A percentile compares a stretch with the other conserved stretches of the same genome.
These are phyloP conservation scores for Stictocephala bisonia DNA, from an alignment of 2,888 invertebrate genomes.

Conservation along the genomic window DNA sequence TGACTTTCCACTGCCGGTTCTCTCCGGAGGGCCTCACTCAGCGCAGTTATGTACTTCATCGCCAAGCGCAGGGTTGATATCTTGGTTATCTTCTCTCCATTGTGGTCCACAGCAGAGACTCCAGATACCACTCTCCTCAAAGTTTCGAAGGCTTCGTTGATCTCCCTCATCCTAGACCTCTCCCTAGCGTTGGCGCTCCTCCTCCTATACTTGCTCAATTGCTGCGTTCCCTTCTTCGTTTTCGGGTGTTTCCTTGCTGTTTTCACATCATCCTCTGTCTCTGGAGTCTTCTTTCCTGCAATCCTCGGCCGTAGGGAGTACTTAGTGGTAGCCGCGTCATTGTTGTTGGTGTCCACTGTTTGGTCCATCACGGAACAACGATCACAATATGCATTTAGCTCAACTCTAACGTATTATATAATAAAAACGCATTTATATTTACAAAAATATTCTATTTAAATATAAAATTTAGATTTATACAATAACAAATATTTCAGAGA, in stretches of 20 bases:
- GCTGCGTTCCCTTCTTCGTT: constrained; percentile 65
- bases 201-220: constrained; percentile 87
- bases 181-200: constrained; percentile 94
- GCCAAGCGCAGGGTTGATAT: constrained; percentile 88
- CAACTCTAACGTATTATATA: too few relatives aligned
- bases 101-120: constrained; percentile 43
- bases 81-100: constrained; percentile 89
- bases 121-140: constrained; percentile 79
- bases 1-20: background rate
- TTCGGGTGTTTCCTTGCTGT: background rate
- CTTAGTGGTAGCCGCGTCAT: background rate
- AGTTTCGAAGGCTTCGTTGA: constrained; percentile 88
- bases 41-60: constrained; percentile 85
- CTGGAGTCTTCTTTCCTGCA: background rate
- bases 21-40: constrained; percentile 72
- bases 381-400: too few relatives aligned
- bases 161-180: constrained; percentile 87
- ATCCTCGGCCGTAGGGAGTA: constrained; percentile 6
- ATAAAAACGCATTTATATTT: too few relatives aligned
- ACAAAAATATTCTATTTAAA: too few relatives aligned
- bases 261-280: background rate
- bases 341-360: constrained; percentile 19
- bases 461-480: too few relatives aligned
- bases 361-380: background rate
- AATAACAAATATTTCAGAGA: too few relatives aligned